Percentiles rank a stretch among this genome's conserved stretches.
These are phyloP conservation scores for Hippocampus kuda DNA, from an alignment of 2,797 vertebrate genomes.

Conservation along the genomic window DNA sequence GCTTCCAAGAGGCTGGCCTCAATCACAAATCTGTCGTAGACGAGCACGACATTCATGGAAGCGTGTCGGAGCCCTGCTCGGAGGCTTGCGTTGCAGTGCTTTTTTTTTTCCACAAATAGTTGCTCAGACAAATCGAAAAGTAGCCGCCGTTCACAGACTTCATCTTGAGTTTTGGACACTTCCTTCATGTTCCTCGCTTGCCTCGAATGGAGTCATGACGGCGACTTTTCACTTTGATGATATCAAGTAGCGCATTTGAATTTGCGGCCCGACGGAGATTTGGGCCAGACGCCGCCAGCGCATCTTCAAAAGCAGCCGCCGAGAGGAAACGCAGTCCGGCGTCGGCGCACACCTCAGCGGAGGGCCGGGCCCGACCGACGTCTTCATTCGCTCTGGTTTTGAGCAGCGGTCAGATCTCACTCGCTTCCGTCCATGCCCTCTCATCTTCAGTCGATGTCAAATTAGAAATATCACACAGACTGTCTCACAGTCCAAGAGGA, in stretches of 20 bases:
- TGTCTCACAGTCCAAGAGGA: neutral
- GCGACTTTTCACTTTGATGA: conserved; percentile 44
- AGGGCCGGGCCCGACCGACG: neutral
- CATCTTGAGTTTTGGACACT: conserved; percentile 11
- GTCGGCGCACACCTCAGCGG: conserved; percentile 8
- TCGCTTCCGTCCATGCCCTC: conserved; percentile 3
- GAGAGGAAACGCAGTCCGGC: conserved; percentile 10
- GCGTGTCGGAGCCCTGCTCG: conserved; percentile 36
- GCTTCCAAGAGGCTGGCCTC: conserved; percentile 46
- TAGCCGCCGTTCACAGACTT: neutral
- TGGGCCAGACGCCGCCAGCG: conserved; percentile 19
- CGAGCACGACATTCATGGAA: conserved; percentile 45
- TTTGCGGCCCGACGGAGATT: conserved; percentile 27
- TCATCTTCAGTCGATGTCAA: neutral
- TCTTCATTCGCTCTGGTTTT: conserved; percentile 11
- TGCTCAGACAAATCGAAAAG: neutral
- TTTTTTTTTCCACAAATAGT: neutral
- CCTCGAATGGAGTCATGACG: conserved; percentile 13
- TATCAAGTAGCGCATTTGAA: conserved; percentile 36
- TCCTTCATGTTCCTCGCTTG: conserved; percentile 10
- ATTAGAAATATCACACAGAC: conserved; percentile 7
- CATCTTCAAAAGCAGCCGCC: conserved; percentile 9
- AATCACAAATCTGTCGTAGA: conserved; percentile 48
- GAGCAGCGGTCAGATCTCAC: conserved; percentile 7
- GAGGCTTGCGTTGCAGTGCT: conserved; percentile 18